These are phyloP conservation scores for Caenorhabditis remanei DNA, from an alignment of 1,140 invertebrate genomes.

Conservation along the genomic window DNA sequence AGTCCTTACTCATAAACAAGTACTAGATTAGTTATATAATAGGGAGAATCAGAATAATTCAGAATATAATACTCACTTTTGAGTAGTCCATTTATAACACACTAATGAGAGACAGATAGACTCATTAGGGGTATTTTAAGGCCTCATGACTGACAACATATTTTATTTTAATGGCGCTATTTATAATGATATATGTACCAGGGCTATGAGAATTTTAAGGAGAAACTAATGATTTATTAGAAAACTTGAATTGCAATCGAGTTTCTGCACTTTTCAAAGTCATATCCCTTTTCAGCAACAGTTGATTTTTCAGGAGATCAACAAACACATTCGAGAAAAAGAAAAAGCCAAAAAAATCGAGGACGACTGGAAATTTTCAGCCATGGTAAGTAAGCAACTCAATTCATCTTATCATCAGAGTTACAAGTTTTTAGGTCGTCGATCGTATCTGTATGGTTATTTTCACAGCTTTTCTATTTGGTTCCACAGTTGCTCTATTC, in stretches of 20 bases:
- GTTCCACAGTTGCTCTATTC: conserved; percentile 57
- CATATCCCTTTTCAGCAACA: too few relatives aligned
- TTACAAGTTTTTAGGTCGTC: conserved; percentile 25
- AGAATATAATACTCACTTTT: too few relatives aligned
- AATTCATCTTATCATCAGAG: background rate
- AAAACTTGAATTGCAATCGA: too few relatives aligned
- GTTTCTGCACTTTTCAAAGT: too few relatives aligned
- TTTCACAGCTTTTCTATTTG: conserved; percentile 54
- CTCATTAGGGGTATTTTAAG: too few relatives aligned
- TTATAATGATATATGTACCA: too few relatives aligned
- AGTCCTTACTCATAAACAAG: background rate
- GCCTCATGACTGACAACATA: too few relatives aligned
- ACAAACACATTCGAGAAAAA: conserved; percentile 58
- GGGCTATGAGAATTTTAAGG: background rate
- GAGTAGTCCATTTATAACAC: too few relatives aligned
- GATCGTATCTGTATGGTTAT: conserved; percentile 63
- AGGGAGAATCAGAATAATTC: too few relatives aligned
- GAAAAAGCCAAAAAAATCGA: conserved; percentile 55
- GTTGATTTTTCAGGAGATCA: conserved; percentile 60
- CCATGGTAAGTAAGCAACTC: conserved; percentile 53
- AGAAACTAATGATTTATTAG: background rate
- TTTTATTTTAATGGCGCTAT: too few relatives aligned
- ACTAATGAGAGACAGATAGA: too few relatives aligned
- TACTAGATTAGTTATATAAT: too few relatives aligned
- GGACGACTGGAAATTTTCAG: conserved; percentile 63